Base-by-base conservation (phyloP, 2,797 vertebrate species). In the Gadopsis bispinosus region DNA sequence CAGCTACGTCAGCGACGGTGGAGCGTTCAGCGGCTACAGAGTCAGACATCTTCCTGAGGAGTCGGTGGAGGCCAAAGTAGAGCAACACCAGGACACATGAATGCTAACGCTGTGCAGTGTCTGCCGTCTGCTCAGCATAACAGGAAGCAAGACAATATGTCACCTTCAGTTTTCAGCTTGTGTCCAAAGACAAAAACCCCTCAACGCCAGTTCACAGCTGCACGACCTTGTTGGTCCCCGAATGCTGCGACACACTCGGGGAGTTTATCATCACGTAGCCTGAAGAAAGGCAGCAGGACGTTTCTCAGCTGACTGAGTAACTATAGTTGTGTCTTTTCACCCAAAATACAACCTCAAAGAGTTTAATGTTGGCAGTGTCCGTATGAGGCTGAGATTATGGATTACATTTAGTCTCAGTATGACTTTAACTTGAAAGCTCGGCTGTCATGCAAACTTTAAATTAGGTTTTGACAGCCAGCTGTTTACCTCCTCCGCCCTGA, bases 391-490 rank as follows among this genome's bases (percentile, higher is more conserved):
- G 35, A 59, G 12, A 17, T 41, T 67, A 59, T 43, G 22, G 35
- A 61, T 69, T 43, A 12, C 16, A 60, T 1, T 39, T 43, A 50
- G 62, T 19, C 17, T 45, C 20, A 29, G 2, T 7, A 4, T 41
- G 29, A 26, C 20, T 61, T 66, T 55, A 31, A 47, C 54, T 41
- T n/a, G 20, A 67, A 2, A 48, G 35, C 16, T 45, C 1, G 7
- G 43, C 50, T 19, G 4, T 71, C 19, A 45, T 56, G 53, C 26
- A 72, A 51, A 68, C 19, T 75, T 75, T 64, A 20, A 64, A 74
- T 63, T 31, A 53, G 61, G 47, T 69, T 43, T 31, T 73, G 48
- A 56, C 33, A 47, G 16, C 3, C 37, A 6, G 11, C n/a, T 4
- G 37, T n/a, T 65, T 29, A 72, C 14, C 31, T n/a, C 14, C 31